Percentiles rank a stretch among this genome's conserved stretches.
These are phyloP conservation scores for Tapirus terrestris DNA, from an alignment of 2,113 vertebrate species.

Conservation along the genomic window DNA sequence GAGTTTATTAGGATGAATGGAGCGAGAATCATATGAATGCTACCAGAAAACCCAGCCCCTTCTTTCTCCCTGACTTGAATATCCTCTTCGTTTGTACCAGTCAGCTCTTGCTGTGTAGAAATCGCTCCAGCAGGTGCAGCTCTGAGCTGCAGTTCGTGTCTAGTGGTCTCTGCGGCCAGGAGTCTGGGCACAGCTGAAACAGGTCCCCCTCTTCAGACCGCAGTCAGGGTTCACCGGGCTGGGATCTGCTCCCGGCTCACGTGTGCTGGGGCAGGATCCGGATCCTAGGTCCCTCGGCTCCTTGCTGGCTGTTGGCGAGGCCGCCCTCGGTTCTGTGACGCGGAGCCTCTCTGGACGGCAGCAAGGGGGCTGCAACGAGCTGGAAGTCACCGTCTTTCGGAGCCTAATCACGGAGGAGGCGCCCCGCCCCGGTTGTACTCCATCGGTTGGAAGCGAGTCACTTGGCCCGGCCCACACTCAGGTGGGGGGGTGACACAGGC, in stretches of 20 bases:
- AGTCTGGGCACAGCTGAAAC: not conserved
- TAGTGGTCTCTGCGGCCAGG: no score
- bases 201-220: not conserved
- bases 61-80: not conserved
- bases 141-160: no score
- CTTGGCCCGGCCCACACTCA: not conserved
- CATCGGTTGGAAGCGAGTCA: not conserved
- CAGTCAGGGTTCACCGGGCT: not conserved
- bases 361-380: not conserved
- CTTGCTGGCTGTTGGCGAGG: not conserved
- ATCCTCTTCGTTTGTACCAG: not conserved
- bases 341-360: not conserved
- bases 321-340: not conserved
- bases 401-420: not conserved
- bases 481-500: not conserved
- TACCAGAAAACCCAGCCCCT: not conserved
- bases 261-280: not conserved
- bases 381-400: not conserved
- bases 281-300: not conserved
- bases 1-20: not conserved
- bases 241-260: not conserved
- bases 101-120: not conserved
- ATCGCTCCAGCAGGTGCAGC: no score
- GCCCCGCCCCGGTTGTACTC: not conserved
- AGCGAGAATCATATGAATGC: not conserved